Conservation (phyloP, 2,888 invertebrate species). For the Andrena fulva region DNA sequence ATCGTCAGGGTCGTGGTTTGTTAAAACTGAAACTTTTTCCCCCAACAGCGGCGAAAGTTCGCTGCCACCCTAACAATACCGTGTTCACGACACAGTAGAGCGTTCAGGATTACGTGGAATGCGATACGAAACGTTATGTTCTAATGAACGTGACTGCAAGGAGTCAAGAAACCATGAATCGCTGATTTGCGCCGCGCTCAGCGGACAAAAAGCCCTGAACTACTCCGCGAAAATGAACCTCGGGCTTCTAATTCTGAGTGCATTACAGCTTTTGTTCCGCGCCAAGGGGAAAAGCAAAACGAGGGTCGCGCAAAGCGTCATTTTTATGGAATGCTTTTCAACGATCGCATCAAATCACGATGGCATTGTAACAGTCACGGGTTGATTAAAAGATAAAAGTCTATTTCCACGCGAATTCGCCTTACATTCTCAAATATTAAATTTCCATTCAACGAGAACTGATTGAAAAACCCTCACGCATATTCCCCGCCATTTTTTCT, state of each 20-base stretch:
- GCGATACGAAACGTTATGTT: slow-evolving; percentile 46
- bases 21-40: slow-evolving; percentile 9
- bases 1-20: slow-evolving; percentile 14
- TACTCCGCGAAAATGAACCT: slow-evolving; percentile 31
- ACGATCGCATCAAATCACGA: not conserved
- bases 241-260: slow-evolving; percentile 35
- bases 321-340: slow-evolving; percentile 30
- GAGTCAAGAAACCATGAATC: slow-evolving; percentile 68
- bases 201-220: slow-evolving; percentile 55
- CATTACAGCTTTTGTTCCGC: slow-evolving; percentile 10
- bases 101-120: slow-evolving; percentile 50
- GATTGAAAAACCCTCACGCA: too few relatives aligned
- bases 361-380: not conserved
- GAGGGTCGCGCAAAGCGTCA: slow-evolving; percentile 11
- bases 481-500: too few relatives aligned
- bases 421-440: not conserved
- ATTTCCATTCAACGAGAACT: too few relatives aligned
- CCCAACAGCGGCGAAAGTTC: slow-evolving; percentile 24
- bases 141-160: slow-evolving; percentile 64
- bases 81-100: slow-evolving; percentile 37
- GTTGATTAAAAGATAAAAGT: not conserved
- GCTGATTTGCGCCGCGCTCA: slow-evolving; percentile 67
- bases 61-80: slow-evolving; percentile 20
- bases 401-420: not conserved
- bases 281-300: not conserved